Percentiles rank a stretch among this genome's conserved stretches.
Conservation (phyloP, 2,888 invertebrate species). For the Dione juno region DNA sequence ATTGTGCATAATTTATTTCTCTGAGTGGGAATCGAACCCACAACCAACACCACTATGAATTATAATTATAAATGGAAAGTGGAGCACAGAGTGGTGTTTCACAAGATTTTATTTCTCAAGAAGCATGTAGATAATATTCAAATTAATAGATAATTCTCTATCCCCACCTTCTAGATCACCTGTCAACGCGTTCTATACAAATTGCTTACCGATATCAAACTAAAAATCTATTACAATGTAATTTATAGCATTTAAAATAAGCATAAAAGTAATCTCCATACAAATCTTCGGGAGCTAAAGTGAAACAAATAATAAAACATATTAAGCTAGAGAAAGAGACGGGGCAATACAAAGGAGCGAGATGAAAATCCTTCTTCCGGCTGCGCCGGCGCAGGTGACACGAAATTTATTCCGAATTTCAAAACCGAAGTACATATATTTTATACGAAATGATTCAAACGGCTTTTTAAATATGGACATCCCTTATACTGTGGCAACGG, state of each 20-base stretch:
- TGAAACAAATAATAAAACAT: constrained; percentile 75
- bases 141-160: constrained; percentile 3
- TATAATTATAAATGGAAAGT: too few relatives aligned
- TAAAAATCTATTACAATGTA: constrained; percentile 69
- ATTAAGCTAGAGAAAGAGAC: constrained; percentile 55
- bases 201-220: constrained; percentile 69
- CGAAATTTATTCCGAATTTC: constrained; percentile 83
- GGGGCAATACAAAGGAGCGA: constrained; percentile 56
- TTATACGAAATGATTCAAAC: constrained; percentile 80
- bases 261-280: constrained; percentile 77
- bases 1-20: too few relatives aligned
- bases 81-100: too few relatives aligned
- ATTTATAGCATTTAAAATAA: constrained; percentile 80
- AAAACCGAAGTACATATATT: constrained; percentile 78
- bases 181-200: constrained; percentile 72
- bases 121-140: neutral
- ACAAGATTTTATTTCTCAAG: too few relatives aligned
- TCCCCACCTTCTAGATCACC: constrained; percentile 58
- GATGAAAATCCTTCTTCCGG: constrained; percentile 73
- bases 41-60: too few relatives aligned
- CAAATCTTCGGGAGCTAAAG: constrained; percentile 69
- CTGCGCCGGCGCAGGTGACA: constrained; percentile 80
- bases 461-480: constrained; percentile 82
- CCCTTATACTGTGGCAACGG: constrained; percentile 75
- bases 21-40: too few relatives aligned